These are phyloP conservation scores for Montipora cactus DNA, from an alignment of 64 coral and sea anemone species.

Conservation along the genomic window DNA sequence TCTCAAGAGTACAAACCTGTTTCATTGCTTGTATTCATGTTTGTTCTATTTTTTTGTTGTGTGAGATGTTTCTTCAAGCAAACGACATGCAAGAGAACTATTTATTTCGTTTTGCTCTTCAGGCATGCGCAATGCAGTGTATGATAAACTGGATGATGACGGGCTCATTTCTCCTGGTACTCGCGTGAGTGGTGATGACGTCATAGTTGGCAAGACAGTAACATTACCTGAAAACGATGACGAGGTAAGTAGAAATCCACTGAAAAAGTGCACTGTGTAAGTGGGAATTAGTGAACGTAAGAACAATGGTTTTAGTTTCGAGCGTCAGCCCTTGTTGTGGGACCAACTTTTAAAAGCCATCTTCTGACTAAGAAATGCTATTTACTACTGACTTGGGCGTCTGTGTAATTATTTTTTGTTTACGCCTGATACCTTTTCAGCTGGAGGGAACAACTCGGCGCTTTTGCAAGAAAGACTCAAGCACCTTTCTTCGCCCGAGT, in stretches of 20 bases:
- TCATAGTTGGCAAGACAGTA: slow-evolving; percentile 96
- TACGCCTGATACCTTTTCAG: background rate
- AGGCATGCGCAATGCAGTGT: slow-evolving; percentile 99
- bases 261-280: too few relatives aligned
- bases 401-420: background rate
- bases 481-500: slow-evolving; percentile 94
- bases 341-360: too few relatives aligned
- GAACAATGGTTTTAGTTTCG: too few relatives aligned
- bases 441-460: slow-evolving; percentile 83
- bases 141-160: slow-evolving; percentile 99
- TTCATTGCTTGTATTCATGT: too few relatives aligned
- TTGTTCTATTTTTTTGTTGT: background rate
- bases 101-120: background rate
- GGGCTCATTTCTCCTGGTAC: slow-evolving; percentile 95
- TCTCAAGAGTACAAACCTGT: too few relatives aligned
- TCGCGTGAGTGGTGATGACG: slow-evolving; percentile 98
- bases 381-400: background rate
- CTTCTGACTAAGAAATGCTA: too few relatives aligned
- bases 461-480: slow-evolving; percentile 96
- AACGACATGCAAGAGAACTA: background rate
- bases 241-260: slow-evolving; percentile 59
- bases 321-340: too few relatives aligned
- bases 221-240: slow-evolving; percentile 98
- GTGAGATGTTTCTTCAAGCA: background rate
- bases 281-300: too few relatives aligned